Base-by-base conservation (phyloP, 2,797 vertebrate genomes). In the Poecilia velifera region DNA sequence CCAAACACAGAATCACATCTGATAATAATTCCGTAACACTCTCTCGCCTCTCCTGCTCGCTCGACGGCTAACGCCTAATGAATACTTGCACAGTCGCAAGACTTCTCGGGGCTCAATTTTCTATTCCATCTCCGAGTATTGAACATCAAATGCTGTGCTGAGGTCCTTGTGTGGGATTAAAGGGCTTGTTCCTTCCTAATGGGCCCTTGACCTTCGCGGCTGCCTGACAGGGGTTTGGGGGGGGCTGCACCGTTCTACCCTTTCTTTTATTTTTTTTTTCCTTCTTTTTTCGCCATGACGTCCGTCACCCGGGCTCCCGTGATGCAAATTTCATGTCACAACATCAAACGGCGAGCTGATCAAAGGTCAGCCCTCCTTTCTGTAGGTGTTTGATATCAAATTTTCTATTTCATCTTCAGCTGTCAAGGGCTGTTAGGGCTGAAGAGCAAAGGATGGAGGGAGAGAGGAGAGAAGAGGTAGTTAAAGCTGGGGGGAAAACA, bases 281-380 rank as follows among this genome's bases (percentile, higher is more conserved):
- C 20, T 22, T 68, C n/a, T 47, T 53, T 92, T 93, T 87, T 89
- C 82, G 72, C 91, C 36, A 5, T 91, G 90, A 87, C 88, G 86
- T 95, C 94, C 90, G 84, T 93, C 87, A 93, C 93, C 86, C 31
- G 87, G 86, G 93, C 95, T 95, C 94, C 94, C 93, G 90, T 91
- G 91, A 98, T 97, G 97, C 96, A 98, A 97, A 98, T 98, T 96
- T 96, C 89, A 93, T 96, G 96, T 97, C 96, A 97, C 95, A 95
- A 96, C 96, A 97, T 97, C 96, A 97, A 97, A 97, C 91, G 76
- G 88, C 85, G 85, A 78, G 89, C 91, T 98, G 97, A 98, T 97
- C 96, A 97, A 98, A 98, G 97, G 97, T 98, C 97, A 98, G 92
- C 90, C 89, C 94, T 96, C 92, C 94, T 97, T 96, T 96, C 93